phyloP scores from a whole-genome alignment of 2,113 vertebrate genomes.

The Boulengeromyrus knoepffleri region DNA sequence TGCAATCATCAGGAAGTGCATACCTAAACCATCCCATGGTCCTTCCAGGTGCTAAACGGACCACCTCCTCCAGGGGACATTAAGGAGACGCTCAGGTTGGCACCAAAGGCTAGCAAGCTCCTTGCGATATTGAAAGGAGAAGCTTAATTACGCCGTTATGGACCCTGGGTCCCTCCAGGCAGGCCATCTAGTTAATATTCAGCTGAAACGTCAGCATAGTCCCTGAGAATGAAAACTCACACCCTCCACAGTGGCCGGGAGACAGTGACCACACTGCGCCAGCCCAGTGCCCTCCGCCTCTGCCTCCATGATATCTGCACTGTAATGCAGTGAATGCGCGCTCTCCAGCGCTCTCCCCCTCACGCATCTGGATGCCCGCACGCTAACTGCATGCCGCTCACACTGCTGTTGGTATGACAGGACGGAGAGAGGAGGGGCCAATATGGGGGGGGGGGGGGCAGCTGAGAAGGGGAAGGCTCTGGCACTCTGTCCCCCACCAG shows the following conservation, averaged over 20 bases:
- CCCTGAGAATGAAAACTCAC: conserved; percentile 10
- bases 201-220: not conserved
- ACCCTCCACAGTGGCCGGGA: not conserved
- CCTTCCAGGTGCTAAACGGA: not conserved
- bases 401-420: not conserved
- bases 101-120: not conserved
- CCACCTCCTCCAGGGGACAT: not conserved
- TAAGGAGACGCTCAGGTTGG: not conserved
- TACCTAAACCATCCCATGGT: not conserved
- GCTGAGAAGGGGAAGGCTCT: not conserved
- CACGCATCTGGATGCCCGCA: not conserved
- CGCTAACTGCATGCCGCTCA: not conserved
- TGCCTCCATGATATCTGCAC: not conserved
- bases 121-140: not conserved
- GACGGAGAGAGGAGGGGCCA: not conserved
- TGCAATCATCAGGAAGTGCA: not conserved
- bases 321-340: not conserved
- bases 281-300: not conserved
- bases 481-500: too few relatives aligned
- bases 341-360: not conserved
- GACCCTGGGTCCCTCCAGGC: not conserved
- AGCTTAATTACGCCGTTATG: not conserved
- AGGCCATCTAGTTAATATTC: conserved; percentile 10
- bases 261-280: not conserved
- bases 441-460: not conserved